phyloP scores from a whole-genome alignment of 2,797 vertebrate genomes.

The Myripristis jacobus region DNA sequence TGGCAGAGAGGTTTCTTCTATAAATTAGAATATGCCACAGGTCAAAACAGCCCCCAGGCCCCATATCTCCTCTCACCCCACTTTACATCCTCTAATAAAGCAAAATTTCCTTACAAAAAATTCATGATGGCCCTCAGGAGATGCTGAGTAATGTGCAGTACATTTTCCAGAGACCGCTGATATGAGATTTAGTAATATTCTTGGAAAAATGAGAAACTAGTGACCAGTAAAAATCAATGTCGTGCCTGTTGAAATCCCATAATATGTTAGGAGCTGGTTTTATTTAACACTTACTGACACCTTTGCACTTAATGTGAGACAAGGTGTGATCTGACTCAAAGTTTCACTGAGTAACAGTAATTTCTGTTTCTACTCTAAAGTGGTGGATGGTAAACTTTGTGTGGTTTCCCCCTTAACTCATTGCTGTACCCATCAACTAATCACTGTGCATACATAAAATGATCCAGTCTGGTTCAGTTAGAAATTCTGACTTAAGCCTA shows the following conservation, averaged over 20 bases:
- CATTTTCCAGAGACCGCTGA: slow-evolving; percentile 40
- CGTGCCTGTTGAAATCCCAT: slow-evolving; percentile 2
- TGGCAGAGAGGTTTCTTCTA: too few species aligned
- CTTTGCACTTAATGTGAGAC: slow-evolving; percentile 8
- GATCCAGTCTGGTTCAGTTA: neutral
- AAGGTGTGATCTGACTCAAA: neutral
- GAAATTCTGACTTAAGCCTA: neutral
- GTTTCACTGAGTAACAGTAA: neutral
- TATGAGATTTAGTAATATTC: slow-evolving; percentile 43
- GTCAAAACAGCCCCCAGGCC: slow-evolving; percentile 33
- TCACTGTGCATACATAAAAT: neutral
- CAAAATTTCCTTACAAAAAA: slow-evolving; percentile 48
- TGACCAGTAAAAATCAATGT: slow-evolving; percentile 33
- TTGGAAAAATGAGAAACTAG: slow-evolving; percentile 31
- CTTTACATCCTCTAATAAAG: slow-evolving; percentile 67
- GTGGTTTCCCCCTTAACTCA: neutral
- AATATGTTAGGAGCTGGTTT: slow-evolving; percentile 4
- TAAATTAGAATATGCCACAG: too few species aligned
- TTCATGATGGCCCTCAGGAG: slow-evolving; percentile 55
- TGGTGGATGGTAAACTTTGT: neutral
- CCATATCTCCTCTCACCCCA: slow-evolving; percentile 30
- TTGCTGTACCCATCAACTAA: neutral
- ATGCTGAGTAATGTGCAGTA: slow-evolving; percentile 61
- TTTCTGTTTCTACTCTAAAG: neutral
- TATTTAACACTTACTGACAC: slow-evolving; percentile 13